A percentile compares a stretch with the other conserved stretches of the same genome.
phyloP scores from a whole-genome alignment of 2,113 vertebrate genomes.

The Tragelaphus strepsiceros region DNA sequence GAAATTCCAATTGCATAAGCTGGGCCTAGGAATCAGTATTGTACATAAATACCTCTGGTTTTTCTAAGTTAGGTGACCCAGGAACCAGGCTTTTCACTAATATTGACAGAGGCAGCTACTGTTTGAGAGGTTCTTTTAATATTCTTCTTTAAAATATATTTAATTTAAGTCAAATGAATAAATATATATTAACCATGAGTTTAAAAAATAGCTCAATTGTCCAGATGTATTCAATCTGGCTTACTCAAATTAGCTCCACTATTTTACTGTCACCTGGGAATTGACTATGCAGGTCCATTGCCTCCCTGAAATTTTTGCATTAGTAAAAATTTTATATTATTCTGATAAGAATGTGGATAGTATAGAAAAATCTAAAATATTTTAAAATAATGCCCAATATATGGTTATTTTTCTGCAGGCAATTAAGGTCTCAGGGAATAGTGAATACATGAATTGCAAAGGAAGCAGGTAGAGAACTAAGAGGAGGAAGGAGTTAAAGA shows the following conservation, averaged over 20 bases:
- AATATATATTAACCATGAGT: neutral
- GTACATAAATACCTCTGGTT: neutral
- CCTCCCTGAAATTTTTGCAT: neutral
- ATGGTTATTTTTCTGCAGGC: neutral
- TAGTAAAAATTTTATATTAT: neutral
- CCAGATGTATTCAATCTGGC: neutral
- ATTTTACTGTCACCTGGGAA: neutral
- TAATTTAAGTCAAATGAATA: neutral
- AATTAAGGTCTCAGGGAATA: neutral
- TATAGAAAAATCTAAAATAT: neutral
- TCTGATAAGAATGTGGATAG: neutral
- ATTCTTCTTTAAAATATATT: neutral
- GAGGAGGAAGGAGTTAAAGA: neutral
- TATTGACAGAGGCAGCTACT: neutral
- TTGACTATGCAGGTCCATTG: neutral
- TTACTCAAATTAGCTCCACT: neutral
- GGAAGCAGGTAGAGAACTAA: neutral
- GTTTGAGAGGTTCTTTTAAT: neutral
- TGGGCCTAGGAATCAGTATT: neutral
- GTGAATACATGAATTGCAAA: neutral
- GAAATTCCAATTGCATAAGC: neutral
- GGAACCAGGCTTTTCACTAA: neutral
- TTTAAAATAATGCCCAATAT: neutral
- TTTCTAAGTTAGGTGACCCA: neutral
- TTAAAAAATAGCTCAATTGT: neutral